Conservation (phyloP, 2,888 invertebrate species). For the Phoenoteleia sp. region DNA sequence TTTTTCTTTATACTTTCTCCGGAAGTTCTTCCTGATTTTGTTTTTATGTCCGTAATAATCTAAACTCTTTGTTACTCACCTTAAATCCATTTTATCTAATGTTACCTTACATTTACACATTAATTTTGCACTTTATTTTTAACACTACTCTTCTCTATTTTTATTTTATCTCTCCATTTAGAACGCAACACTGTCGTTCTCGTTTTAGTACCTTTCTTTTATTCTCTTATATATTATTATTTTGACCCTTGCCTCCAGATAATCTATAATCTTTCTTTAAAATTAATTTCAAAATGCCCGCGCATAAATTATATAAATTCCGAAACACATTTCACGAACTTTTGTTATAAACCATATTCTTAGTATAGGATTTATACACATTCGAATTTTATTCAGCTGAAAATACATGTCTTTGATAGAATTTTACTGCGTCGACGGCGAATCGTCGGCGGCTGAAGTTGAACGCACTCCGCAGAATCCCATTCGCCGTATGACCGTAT, state of each 20-base stretch:
- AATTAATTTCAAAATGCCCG: neutral
- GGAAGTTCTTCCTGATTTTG: no score
- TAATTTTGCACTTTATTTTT: no score
- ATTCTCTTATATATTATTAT: neutral
- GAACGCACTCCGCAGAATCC: slow-evolving; percentile 33
- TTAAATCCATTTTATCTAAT: no score
- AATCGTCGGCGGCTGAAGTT: slow-evolving; percentile 8
- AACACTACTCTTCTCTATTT: no score
- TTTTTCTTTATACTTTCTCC: no score
- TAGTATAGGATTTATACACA: slow-evolving; percentile 12
- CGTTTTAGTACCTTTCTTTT: neutral
- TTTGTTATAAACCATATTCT: slow-evolving; percentile 19
- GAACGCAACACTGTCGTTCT: no score
- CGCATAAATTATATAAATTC: neutral
- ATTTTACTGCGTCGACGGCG: slow-evolving; percentile 20
- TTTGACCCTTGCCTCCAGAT: neutral
- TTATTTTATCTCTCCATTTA: no score
- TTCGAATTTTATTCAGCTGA: slow-evolving; percentile 25
- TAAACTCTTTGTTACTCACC: no score
- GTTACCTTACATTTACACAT: no score
- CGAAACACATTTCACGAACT: neutral
- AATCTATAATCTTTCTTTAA: neutral
- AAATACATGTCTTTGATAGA: slow-evolving; percentile 27
- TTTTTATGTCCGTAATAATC: no score
- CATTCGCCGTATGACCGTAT: slow-evolving; percentile 43